phyloP scores from a whole-genome alignment of 2,113 vertebrate genomes.

The Marcusenius ussheri region DNA sequence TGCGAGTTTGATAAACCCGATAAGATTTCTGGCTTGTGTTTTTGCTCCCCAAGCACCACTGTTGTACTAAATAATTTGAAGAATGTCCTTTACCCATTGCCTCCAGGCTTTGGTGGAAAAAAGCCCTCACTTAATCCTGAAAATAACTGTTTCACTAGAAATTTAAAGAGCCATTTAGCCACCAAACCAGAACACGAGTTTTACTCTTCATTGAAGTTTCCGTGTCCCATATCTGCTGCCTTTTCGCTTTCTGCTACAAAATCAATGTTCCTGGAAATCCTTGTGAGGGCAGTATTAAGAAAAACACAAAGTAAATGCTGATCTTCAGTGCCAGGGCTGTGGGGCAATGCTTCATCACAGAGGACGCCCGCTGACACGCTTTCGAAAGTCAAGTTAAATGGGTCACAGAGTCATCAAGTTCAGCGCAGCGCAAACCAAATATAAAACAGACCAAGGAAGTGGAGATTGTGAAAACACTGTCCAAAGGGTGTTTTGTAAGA shows the following conservation, averaged over 20 bases:
- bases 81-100: background rate
- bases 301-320: background rate
- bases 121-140: background rate
- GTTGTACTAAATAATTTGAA: background rate
- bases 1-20: background rate
- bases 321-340: background rate
- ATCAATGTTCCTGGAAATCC: background rate
- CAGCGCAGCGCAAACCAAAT: background rate
- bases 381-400: conserved; percentile 5
- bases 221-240: background rate
- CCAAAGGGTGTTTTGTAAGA: background rate
- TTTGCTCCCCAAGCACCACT: background rate
- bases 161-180: background rate
- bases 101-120: background rate
- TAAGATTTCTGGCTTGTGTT: background rate
- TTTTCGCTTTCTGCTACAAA: background rate
- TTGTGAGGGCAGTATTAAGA: background rate
- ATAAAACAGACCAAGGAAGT: background rate
- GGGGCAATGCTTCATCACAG: background rate
- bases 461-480: background rate
- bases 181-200: background rate
- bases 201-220: background rate
- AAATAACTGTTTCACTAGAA: conserved; percentile 1
- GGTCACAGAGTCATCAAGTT: background rate
- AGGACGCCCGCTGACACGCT: background rate